Conservation (phyloP, 2,113 vertebrate species). For the Chamaea fasciata region DNA sequence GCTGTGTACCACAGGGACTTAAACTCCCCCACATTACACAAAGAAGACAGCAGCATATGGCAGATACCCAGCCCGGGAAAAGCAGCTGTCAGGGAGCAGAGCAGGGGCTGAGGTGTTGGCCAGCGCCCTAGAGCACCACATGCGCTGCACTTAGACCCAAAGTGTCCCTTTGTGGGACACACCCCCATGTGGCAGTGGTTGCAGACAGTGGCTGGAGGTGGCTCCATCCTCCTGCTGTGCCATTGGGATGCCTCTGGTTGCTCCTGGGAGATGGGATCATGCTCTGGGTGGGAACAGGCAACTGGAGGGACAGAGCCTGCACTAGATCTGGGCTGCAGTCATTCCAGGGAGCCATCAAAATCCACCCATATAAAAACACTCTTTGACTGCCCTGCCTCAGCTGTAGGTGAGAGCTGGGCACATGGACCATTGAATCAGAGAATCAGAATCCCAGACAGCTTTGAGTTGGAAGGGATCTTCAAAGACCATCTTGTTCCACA, state of each 20-base stretch:
- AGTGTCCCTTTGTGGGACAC: neutral
- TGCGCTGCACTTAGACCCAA: neutral
- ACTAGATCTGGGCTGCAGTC: neutral
- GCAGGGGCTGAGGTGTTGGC: neutral
- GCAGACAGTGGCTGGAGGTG: neutral
- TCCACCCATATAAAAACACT: rapidly evolving
- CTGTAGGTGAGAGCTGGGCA: neutral
- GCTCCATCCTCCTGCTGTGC: neutral
- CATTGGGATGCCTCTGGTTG: neutral
- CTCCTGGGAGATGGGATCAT: neutral
- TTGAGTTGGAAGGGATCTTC: neutral
- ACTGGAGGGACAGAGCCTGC: neutral
- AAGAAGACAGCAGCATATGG: neutral
- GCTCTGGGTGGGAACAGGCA: neutral
- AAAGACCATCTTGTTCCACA: neutral
- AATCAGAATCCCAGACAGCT: neutral
- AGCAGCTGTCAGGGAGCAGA: neutral
- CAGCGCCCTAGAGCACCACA: neutral
- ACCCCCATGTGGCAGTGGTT: rapidly evolving
- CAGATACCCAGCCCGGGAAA: rapidly evolving
- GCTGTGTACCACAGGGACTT: neutral
- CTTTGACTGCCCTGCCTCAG: neutral
- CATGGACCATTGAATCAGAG: neutral
- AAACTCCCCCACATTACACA: neutral
- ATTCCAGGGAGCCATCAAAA: neutral